Base-by-base conservation (phyloP, 2,113 vertebrate species). In the Rhizomys pruinosus region DNA sequence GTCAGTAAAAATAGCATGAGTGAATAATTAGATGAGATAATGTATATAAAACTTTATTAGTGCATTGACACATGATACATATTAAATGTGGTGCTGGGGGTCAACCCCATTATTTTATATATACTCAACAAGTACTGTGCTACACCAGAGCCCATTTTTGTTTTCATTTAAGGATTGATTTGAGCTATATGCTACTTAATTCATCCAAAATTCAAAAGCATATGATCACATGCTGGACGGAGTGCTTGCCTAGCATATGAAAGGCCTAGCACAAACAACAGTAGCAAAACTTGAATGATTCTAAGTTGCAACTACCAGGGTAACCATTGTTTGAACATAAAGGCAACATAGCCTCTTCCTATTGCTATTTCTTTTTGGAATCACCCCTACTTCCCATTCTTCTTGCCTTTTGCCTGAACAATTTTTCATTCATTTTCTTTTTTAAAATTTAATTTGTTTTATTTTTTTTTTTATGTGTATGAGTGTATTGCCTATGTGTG, bases 1-100 rank as follows among this genome's bases (percentile, higher is more conserved):
- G 16, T 52, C 16, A 74, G 71, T 39, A 87, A 92, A 79, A 42
- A 87, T 23, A 78, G 17, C 92, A 81, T 59, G 29, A 77, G 19
- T 64, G 37, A 73, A 69, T 87, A 32, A 94, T 85, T 71, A 95
- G 72, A 87, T 68, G 66, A 73, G 69, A 84, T 76, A 59, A 76
- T 42, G 4, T 66, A 27, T 80, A 39, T 52, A 87, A 81, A 68
- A 52, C 5, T 91, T 89, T 92, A 81, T 22, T 76, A 42, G 32
- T 71, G 63, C 19, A 32, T 55, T 92, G 55, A 29, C 15, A 29
- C 15, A 74, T 81, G 23, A 9, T 77, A 15, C n/a, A 52, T 64
- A 68, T 57, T 74, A 57, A 69, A 80, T 61, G 57, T 34, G 32
- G 44, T 85, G 68, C 42, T 85, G 82, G 1, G 13, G 23, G 20